Conservation (phyloP, 1,140 invertebrate species). For the Trachelipus rathkii region DNA sequence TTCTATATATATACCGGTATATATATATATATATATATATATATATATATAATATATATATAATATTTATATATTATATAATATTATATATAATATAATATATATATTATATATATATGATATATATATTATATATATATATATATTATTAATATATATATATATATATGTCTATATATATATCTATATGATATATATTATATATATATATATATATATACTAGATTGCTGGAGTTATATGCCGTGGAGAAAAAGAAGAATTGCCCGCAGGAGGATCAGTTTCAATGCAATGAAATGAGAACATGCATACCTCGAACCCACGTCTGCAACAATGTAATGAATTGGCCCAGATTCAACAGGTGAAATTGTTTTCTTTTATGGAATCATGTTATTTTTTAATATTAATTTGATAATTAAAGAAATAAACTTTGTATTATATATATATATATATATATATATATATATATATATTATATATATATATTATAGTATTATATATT, state of each 20-base stretch:
- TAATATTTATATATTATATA: too few relatives aligned
- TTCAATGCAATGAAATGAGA: slow-evolving; percentile 25
- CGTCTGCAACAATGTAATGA: slow-evolving; percentile 64
- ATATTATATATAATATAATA: too few relatives aligned
- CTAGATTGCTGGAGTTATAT: slow-evolving; percentile 40
- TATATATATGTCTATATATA: not conserved
- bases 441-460: not conserved
- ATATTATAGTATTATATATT: too few relatives aligned
- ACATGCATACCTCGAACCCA: slow-evolving; percentile 60
- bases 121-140: slow-evolving; percentile 4
- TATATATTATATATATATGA: not conserved
- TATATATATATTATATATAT: not conserved
- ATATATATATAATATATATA: too few relatives aligned
- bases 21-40: too few relatives aligned
- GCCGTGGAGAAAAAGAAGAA: not conserved
- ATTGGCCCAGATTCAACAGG: slow-evolving; percentile 66
- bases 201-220: not conserved
- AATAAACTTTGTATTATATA: not conserved
- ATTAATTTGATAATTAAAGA: too few relatives aligned
- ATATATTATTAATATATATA: not conserved
- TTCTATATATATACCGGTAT: too few relatives aligned
- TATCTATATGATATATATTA: slow-evolving; percentile 10
- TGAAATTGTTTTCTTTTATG: too few relatives aligned
- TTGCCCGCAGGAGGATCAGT: slow-evolving; percentile 22
- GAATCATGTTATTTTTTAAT: too few relatives aligned